phyloP scores from a whole-genome alignment of 2,113 vertebrate species.

The pig (Sus scrofa) region T2T-Sscrofa CM000824.6:61139501-61140000 shows the following conservation, averaged over 20 bases:
- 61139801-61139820: not conserved
- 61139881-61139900: not conserved
- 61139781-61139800: not conserved
- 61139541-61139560: not conserved
- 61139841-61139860: not conserved
- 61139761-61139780: not conserved
- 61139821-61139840: not conserved
- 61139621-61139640: not conserved
- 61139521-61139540: not conserved
- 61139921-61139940: not conserved
- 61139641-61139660: not conserved
- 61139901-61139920: not conserved
- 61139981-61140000: constrained; percentile 41
- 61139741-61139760: not conserved
- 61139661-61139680: not conserved
- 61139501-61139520: not conserved
- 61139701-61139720: not conserved
- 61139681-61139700: not conserved
- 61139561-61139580: not conserved
- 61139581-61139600: not conserved
- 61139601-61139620: not conserved
- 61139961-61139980: not conserved
- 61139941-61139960: not conserved
- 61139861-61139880: not conserved
- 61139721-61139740: not conserved